Evolutionary conservation across 2,113 vertebrate genomes (phyloP), one percentile per base, ranked within the genome.

Genomic region (Podiceps cristatus): DNA sequence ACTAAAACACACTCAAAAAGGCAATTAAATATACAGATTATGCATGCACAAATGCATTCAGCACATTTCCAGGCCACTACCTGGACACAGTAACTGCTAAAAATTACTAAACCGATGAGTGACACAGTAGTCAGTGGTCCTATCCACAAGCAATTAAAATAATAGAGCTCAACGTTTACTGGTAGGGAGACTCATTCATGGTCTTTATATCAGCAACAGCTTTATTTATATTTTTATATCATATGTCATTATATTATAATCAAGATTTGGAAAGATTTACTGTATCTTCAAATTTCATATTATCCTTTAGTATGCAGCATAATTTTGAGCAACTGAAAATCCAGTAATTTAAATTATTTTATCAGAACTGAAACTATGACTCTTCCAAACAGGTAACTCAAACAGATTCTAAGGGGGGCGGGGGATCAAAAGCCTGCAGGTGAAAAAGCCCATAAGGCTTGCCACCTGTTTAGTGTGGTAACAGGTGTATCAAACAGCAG

Each of bases 401-500:
- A 52, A 24, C 4, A 22, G 74, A 77, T 58, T 62, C 8, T 22
- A 19, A 12, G 35, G 86, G 55, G 42, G 31, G n/a, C 0, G 1
- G 77, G 37, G 66, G 45, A 80, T 58, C 47, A 84, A 71, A 87
- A 93, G 45, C 58, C 75, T 80, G 95, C 88, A 94, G 96, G 96
- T 95, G 96, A 95, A 83, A 55, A 25, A 62, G 86, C 69, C 88
- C 96, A 93, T 52, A 86, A 93, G 90, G 95, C 63, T 4, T 24
- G 93, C 96, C 97, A 98, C 96, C 96, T 98, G 98, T 93, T 94
- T 45, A 3, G 35, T 28, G 81, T 11, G 52, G 83, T 83, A 96
- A 92, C 98, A 97, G 98, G 96, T 97, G 97, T 91, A 87, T 42
- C 68, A 66, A 86, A 52, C 93, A 97, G 97, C 94, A 96, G 95